Percentiles rank a stretch among this genome's conserved stretches.
Evolutionary conservation across 1,140 invertebrate genomes (phyloP).

Genomic region (Platorchestia sp.): DNA sequence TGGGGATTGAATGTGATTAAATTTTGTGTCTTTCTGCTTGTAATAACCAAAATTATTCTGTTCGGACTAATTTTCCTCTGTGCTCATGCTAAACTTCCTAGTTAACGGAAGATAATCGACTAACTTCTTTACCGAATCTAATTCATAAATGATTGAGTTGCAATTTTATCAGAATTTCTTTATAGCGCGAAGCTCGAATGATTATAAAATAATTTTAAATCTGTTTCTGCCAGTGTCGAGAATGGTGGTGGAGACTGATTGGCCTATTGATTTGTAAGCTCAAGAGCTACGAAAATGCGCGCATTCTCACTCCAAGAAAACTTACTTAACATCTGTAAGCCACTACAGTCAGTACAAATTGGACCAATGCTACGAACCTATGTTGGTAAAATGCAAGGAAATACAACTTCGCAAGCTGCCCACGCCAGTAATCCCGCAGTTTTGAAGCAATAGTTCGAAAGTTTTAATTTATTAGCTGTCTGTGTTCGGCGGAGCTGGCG

Average conservation of each 20-base stretch:
- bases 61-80: background rate
- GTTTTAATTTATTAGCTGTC: background rate
- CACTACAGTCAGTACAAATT: too few species aligned
- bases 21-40: background rate
- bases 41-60: background rate
- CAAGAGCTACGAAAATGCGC: too few species aligned
- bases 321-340: too few species aligned
- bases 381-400: background rate
- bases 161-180: background rate
- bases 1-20: background rate
- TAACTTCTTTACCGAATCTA: background rate
- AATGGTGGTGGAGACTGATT: too few species aligned
- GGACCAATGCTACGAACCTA: background rate
- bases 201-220: too few species aligned
- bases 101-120: background rate
- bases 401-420: background rate
- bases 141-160: background rate
- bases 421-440: background rate
- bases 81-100: background rate
- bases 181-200: too few species aligned
- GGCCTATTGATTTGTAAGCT: too few species aligned
- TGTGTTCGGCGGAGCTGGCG: background rate
- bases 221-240: too few species aligned
- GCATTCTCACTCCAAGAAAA: too few species aligned
- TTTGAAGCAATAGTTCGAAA: background rate